Evolutionary conservation across 2,113 vertebrate genomes (phyloP).

Genomic region (Cynopterus brachyotis): DNA sequence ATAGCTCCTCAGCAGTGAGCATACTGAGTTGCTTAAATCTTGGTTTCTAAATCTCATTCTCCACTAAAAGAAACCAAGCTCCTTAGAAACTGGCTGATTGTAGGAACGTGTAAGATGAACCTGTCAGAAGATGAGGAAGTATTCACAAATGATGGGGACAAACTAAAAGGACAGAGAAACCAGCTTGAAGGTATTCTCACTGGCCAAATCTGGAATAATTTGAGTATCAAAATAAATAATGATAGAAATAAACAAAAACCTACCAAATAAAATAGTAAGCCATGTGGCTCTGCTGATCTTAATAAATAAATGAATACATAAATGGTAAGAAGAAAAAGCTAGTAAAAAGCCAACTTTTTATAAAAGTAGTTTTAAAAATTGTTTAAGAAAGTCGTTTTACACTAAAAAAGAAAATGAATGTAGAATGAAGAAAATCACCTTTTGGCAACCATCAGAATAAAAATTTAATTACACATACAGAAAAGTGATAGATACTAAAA

Average conservation of each 20-base stretch:
- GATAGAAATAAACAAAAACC: neutral
- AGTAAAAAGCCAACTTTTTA: neutral
- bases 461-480: neutral
- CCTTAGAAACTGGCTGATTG: neutral
- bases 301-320: neutral
- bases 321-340: neutral
- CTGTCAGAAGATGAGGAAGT: neutral
- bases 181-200: neutral
- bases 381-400: neutral
- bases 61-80: neutral
- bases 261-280: neutral
- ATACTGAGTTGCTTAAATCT: neutral
- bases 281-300: neutral
- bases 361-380: neutral
- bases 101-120: neutral
- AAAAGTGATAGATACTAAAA: neutral
- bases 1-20: neutral
- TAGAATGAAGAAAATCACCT: neutral
- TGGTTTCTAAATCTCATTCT: neutral
- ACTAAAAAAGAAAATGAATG: neutral
- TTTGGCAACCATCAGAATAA: neutral
- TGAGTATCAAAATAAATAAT: slow-evolving; percentile 9
- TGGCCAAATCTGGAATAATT: neutral
- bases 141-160: neutral
- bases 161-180: neutral